Evolutionary conservation across 2,113 vertebrate species (phyloP).

Genomic region (Ochotona princeps): DNA sequence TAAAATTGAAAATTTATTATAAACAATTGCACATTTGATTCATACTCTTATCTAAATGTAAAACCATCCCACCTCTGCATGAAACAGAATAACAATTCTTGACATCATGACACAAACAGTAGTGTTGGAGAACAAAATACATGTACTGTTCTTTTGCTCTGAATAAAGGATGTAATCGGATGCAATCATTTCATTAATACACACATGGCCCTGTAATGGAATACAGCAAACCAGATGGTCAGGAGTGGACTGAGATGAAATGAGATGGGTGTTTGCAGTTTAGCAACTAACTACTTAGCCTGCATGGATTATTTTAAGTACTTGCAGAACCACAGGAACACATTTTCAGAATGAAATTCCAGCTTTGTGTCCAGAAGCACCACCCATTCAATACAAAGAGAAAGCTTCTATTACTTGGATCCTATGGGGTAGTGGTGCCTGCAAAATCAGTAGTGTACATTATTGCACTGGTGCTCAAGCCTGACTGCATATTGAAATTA

Average conservation of each 20-base stretch:
- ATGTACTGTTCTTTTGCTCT: slow-evolving; percentile 73
- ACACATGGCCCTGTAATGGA: slow-evolving; percentile 84
- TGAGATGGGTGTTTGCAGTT: slow-evolving; percentile 85
- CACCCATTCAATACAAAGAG: background rate
- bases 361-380: slow-evolving; percentile 54
- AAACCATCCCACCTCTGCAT: background rate
- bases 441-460: background rate
- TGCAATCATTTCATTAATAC: slow-evolving; percentile 88
- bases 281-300: slow-evolving; percentile 86
- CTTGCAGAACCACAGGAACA: slow-evolving; percentile 73
- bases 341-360: slow-evolving; percentile 81
- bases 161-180: slow-evolving; percentile 86
- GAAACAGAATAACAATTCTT: slow-evolving; percentile 50
- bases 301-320: slow-evolving; percentile 76
- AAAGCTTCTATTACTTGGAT: background rate
- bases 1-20: slow-evolving; percentile 34
- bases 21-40: background rate
- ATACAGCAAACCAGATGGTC: slow-evolving; percentile 85
- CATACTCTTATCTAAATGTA: slow-evolving; percentile 36
- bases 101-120: slow-evolving; percentile 26
- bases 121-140: slow-evolving; percentile 7
- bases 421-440: background rate
- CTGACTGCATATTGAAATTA: background rate
- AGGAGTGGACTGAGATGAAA: slow-evolving; percentile 79
- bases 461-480: slow-evolving; percentile 18